Evolutionary conservation across 2,888 invertebrate species (phyloP).

Genomic region (Drosophila subsilvestris): DNA sequence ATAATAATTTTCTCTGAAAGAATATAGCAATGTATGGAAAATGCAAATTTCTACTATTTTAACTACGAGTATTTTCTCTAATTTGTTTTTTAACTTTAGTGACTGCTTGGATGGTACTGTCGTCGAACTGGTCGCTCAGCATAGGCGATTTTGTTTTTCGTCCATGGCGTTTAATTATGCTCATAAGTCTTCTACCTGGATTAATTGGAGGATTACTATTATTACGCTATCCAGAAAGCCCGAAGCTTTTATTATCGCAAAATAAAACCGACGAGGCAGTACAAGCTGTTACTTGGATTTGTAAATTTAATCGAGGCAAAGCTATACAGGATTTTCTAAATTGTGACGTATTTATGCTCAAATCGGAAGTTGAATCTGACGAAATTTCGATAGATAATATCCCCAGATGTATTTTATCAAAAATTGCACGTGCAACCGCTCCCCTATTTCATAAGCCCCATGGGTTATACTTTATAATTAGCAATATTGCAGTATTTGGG

Average conservation of each 20-base stretch:
- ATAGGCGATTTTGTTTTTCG: conserved; percentile 71
- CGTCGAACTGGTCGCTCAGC: conserved; percentile 71
- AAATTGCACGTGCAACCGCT: conserved; percentile 72
- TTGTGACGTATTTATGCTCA: conserved; percentile 52
- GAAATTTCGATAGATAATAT: conserved; percentile 53
- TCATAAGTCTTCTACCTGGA: conserved; percentile 73
- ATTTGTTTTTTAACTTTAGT: conserved; percentile 44
- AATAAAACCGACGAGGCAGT: conserved; percentile 61
- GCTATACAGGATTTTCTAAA: conserved; percentile 59
- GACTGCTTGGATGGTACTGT: conserved; percentile 74
- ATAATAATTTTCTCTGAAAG: too few species aligned
- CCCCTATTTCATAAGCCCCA: conserved; percentile 80
- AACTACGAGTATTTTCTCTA: background rate
- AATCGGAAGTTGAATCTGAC: conserved; percentile 61
- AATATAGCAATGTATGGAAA: too few species aligned
- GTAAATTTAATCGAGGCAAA: conserved; percentile 67
- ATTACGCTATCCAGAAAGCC: conserved; percentile 74
- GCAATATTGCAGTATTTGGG: conserved; percentile 67
- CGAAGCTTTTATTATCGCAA: conserved; percentile 73
- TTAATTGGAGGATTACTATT: conserved; percentile 69
- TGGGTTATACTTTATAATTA: conserved; percentile 66
- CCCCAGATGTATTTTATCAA: conserved; percentile 62
- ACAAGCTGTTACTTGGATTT: conserved; percentile 73
- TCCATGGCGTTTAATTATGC: conserved; percentile 78
- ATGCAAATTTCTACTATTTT: background rate